Evolutionary conservation across 2,888 invertebrate genomes (phyloP).

Genomic region (Eudasyphora cyanicolor): DNA sequence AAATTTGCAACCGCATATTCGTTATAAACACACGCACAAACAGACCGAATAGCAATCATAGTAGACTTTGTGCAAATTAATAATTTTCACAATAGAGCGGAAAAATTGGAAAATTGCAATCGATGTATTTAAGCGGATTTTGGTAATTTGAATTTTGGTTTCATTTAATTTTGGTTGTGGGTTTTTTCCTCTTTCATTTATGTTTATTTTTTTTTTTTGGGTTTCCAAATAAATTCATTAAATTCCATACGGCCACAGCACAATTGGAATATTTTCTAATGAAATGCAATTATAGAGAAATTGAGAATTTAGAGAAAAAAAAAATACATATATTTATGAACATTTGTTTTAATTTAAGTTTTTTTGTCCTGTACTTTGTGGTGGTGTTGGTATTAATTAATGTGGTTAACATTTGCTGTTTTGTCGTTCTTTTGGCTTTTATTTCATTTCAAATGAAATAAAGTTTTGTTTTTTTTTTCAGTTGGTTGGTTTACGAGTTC

Average conservation of each 20-base stretch:
- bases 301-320: neutral
- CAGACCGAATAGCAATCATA: neutral
- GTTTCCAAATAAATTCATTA: slow-evolving; percentile 2
- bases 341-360: slow-evolving; percentile 17
- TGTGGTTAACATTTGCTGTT: slow-evolving; percentile 3
- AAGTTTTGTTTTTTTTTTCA: slow-evolving; percentile 16
- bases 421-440: slow-evolving; percentile 20
- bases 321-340: neutral
- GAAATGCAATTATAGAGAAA: neutral
- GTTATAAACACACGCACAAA: slow-evolving; percentile 16
- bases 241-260: neutral
- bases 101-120: slow-evolving; percentile 12
- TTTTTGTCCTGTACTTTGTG: slow-evolving; percentile 8
- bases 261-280: neutral
- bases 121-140: slow-evolving; percentile 25
- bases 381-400: neutral
- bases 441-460: neutral
- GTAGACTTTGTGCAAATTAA: slow-evolving; percentile 1
- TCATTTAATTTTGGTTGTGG: slow-evolving; percentile 22
- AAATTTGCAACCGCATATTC: slow-evolving; percentile 32
- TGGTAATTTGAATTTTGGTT: slow-evolving; percentile 28
- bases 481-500: neutral
- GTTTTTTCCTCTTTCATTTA: too few species aligned
- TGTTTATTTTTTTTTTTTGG: neutral
- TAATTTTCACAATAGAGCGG: slow-evolving; percentile 33